Base-by-base conservation (phyloP, 2,797 vertebrate species). In the Aeoliscus strigatus region DNA sequence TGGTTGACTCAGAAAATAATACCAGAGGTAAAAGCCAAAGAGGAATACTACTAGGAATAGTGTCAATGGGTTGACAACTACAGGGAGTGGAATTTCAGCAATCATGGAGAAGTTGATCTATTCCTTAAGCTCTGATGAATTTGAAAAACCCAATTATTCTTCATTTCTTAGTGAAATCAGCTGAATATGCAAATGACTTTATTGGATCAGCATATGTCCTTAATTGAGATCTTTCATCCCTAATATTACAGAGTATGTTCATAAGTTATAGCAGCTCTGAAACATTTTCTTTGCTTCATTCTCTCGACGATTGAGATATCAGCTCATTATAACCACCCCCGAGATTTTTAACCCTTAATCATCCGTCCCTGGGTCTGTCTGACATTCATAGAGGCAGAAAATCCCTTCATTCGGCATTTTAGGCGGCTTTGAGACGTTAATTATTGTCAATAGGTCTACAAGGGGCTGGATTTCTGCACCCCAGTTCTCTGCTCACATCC, bases 191-290 rank as follows among this genome's bases (percentile, higher is more conserved):
- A 73, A 69, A 77, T 73, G 56, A 63, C 67, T 66, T 65, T 44
- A 50, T 5, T 43, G 49, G 27, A 23, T 62, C 51, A 38, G 50
- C 60, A 60, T 36, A 50, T 62, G 53, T 36, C 12, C 2, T 60
- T 79, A 69, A 80, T 77, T 73, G 53, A 77, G 56, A 72, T 68
- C 56, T 76, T 77, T 76, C 58, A 77, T 78, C 60, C 44, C 17
- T 37, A 37, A 66, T 71, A 57, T 57, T 60, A 21, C 6, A 6
- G 44, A 75, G 63, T 27, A 50, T 11, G 63, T 60, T 71, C 57
- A 73, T 71, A 43, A 61, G 60, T 72, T 47, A 61, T 38, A 18
- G 44, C 16, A 44, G 36, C 39, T 37, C 33, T 40, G 23, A 45
- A 41, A 39, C 46, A 6, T 1, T 53, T 66, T 60, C 46, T 37